These are phyloP conservation scores for Globicephala melas DNA, from an alignment of 2,113 vertebrate genomes.

Conservation along the genomic window DNA sequence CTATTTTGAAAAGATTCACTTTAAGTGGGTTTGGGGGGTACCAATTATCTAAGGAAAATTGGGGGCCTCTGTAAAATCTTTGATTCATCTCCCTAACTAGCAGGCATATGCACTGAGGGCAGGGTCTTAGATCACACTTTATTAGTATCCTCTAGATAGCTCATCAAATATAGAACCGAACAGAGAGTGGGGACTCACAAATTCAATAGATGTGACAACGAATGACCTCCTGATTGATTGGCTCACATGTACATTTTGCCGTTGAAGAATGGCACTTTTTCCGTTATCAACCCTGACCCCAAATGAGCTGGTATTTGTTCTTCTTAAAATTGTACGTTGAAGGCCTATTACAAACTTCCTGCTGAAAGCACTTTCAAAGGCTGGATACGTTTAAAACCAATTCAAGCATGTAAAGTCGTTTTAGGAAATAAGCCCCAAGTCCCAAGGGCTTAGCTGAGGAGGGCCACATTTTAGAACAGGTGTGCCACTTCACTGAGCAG, in stretches of 20 bases:
- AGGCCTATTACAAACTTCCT: conserved; percentile 45
- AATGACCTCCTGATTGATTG: not conserved
- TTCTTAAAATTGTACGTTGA: conserved; percentile 35
- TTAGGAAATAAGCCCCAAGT: conserved; percentile 49
- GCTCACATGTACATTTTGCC: not conserved
- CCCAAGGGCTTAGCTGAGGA: not conserved
- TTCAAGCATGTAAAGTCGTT: conserved; percentile 43
- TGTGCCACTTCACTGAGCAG: conserved; percentile 56
- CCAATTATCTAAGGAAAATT: not conserved
- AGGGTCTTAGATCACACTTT: not conserved
- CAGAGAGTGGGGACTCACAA: not conserved
- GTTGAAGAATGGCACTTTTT: not conserved
- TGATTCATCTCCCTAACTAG: not conserved
- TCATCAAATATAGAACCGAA: too few species aligned
- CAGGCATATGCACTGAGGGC: not conserved
- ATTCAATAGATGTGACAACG: not conserved
- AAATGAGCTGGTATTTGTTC: not conserved
- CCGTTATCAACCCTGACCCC: not conserved
- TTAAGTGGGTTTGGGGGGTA: not conserved
- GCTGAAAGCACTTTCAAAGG: conserved; percentile 24
- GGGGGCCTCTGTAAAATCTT: not conserved
- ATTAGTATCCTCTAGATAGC: not conserved
- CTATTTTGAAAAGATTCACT: not conserved
- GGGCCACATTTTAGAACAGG: conserved; percentile 31
- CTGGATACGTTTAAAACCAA: conserved; percentile 57